Evolutionary conservation across 2,797 vertebrate species (phyloP).

Genomic region (Arnoldichthys spilopterus): DNA sequence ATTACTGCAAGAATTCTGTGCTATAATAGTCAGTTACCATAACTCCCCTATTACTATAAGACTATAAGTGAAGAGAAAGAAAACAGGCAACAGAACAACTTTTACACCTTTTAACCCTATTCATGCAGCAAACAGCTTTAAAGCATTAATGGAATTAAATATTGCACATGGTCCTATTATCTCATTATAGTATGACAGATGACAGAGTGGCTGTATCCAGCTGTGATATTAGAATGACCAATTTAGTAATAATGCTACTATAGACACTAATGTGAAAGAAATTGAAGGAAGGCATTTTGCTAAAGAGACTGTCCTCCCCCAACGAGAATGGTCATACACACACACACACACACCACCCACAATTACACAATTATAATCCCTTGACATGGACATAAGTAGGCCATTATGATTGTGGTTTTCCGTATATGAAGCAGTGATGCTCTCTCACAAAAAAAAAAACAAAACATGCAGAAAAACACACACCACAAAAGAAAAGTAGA

Average conservation of each 20-base stretch:
- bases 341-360: not conserved
- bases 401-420: conserved; percentile 44
- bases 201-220: not conserved
- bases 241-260: not conserved
- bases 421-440: not conserved
- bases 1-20: too few relatives aligned
- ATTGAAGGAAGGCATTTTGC: not conserved
- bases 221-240: too few relatives aligned
- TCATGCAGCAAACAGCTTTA: not conserved
- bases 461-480: conserved; percentile 17
- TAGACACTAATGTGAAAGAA: not conserved
- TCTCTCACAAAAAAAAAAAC: conserved; percentile 28
- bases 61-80: not conserved
- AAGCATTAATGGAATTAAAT: not conserved
- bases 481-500: conserved; percentile 8
- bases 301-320: not conserved
- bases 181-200: not conserved
- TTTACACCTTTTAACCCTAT: too few relatives aligned
- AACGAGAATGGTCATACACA: conserved; percentile 2
- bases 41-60: too few relatives aligned
- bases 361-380: not conserved
- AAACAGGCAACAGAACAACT: too few relatives aligned
- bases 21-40: too few relatives aligned
- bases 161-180: not conserved
- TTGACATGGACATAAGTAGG: conserved; percentile 23